These are phyloP conservation scores for Spongia lamella DNA, from an alignment of 37 sponge, comb jelly and placozoan species.

Conservation along the genomic window DNA sequence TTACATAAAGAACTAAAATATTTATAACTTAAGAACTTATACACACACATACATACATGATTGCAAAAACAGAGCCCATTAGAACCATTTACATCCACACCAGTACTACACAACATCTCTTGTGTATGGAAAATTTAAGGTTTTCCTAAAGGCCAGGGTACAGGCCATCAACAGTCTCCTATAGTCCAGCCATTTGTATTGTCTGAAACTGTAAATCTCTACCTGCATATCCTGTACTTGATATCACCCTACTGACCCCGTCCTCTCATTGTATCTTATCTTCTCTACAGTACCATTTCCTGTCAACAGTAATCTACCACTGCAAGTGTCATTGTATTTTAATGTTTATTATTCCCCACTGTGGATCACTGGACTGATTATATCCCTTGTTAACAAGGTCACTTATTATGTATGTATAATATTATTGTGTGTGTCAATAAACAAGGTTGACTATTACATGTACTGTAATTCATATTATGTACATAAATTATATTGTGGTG, in stretches of 20 bases:
- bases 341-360: constrained; percentile 80
- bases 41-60: too few relatives aligned
- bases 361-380: constrained; percentile 50
- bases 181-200: too few relatives aligned
- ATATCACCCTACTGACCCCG: neutral
- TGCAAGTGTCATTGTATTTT: constrained; percentile 86
- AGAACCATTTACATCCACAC: too few relatives aligned
- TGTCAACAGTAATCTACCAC: constrained; percentile 63
- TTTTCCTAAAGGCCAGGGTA: too few relatives aligned
- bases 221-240: neutral
- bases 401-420: neutral
- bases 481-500: neutral
- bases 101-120: too few relatives aligned
- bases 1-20: too few relatives aligned
- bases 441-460: neutral
- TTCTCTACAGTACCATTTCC: neutral
- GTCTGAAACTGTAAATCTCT: too few relatives aligned
- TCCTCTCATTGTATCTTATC: neutral
- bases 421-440: too few relatives aligned
- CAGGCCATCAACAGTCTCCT: too few relatives aligned
- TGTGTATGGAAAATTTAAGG: too few relatives aligned
- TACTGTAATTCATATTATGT: neutral
- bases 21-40: too few relatives aligned
- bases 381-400: constrained; percentile 62
- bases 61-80: too few relatives aligned